phyloP scores from a whole-genome alignment of 2,113 vertebrate genomes.

The Limanda limanda region DNA sequence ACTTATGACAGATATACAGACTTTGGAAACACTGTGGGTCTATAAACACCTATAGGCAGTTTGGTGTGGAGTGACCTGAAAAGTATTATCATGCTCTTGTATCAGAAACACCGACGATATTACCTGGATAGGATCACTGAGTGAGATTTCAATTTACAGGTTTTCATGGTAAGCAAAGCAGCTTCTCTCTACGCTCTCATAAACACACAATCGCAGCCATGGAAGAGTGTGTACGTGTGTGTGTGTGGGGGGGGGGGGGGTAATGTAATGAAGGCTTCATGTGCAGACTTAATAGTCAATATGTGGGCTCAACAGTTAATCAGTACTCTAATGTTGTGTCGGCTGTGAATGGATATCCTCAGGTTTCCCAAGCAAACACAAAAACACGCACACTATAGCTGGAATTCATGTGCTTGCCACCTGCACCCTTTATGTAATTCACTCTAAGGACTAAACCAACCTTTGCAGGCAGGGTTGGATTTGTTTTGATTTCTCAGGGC shows the following conservation, averaged over 20 bases:
- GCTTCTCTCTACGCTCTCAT: not conserved
- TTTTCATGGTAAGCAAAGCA: not conserved
- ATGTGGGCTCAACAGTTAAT: constrained; percentile 8
- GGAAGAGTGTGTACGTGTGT: not conserved
- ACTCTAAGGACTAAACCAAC: constrained; percentile 22
- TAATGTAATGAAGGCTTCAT: not conserved
- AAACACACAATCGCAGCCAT: constrained; percentile 9
- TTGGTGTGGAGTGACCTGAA: constrained; percentile 2
- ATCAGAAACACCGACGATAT: not conserved
- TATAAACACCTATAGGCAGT: constrained; percentile 28
- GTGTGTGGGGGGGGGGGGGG: not conserved
- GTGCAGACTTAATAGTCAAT: constrained; percentile 4
- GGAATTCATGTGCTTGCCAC: constrained; percentile 7
- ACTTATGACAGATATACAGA: not conserved
- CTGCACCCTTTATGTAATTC: constrained; percentile 10
- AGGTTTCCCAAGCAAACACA: not conserved
- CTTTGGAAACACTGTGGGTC: constrained; percentile 9
- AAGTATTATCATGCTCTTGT: constrained; percentile 7
- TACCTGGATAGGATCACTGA: not conserved
- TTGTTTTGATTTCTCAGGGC: constrained; percentile 48
- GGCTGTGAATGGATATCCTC: constrained; percentile 9
- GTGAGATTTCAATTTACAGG: not conserved
- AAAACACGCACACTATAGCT: not conserved
- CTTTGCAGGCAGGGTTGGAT: constrained; percentile 7
- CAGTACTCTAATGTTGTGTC: not conserved